Conservation (phyloP, 2,888 invertebrate genomes). For the Idaea straminata region DNA sequence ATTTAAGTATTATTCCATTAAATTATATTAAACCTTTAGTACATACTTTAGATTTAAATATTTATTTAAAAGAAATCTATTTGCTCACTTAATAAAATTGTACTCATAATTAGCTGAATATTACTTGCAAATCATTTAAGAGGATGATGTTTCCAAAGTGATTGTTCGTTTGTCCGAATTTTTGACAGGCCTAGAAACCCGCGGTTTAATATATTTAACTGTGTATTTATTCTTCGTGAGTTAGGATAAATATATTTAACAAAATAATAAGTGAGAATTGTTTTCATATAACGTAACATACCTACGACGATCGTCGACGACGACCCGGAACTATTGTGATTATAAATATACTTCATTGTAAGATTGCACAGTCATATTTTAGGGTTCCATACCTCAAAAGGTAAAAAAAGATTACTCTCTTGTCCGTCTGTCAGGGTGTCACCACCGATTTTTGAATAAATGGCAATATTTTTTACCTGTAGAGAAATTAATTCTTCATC, state of each 20-base stretch:
- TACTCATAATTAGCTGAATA: conserved; percentile 67
- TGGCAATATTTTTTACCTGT: no score
- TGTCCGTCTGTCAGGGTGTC: no score
- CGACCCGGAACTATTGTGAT: background rate
- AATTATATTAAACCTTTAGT: conserved; percentile 61
- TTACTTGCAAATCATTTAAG: conserved; percentile 39
- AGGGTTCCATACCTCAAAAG: no score
- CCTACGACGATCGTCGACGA: background rate
- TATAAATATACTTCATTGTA: background rate
- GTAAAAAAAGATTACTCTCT: no score
- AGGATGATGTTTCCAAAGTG: conserved; percentile 21
- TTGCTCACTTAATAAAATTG: conserved; percentile 76
- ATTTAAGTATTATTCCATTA: conserved; percentile 77
- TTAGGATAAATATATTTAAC: conserved; percentile 64
- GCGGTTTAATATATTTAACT: conserved; percentile 27
- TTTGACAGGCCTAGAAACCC: conserved; percentile 48
- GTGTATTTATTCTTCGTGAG: conserved; percentile 50
- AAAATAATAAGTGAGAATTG: conserved; percentile 76
- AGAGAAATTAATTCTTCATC: no score
- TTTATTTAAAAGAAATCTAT: conserved; percentile 66
- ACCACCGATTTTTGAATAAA: no score
- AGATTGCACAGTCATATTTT: no score
- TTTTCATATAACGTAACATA: conserved; percentile 48
- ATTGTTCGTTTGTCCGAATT: conserved; percentile 24
- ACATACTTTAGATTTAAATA: conserved; percentile 58